phyloP scores from a whole-genome alignment of 1,140 invertebrate genomes.

The Andrena cerasifolii region DNA sequence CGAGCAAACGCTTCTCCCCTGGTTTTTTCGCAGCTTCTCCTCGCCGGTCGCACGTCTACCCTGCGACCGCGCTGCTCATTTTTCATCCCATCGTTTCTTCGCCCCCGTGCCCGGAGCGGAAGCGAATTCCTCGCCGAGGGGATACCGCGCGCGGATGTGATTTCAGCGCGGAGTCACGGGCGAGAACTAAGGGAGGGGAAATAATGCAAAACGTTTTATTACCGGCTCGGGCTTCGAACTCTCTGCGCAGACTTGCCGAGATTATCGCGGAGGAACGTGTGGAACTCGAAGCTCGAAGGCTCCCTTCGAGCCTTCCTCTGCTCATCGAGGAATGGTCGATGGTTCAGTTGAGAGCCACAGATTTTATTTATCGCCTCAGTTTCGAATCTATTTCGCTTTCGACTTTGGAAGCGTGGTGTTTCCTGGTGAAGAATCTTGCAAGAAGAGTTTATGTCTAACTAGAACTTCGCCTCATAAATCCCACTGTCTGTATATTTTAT shows the following conservation, averaged over 20 bases:
- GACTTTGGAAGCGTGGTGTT: not conserved
- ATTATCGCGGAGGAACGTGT: constrained; percentile 3
- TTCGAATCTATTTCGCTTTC: no score
- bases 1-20: constrained; percentile 30
- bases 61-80: not conserved
- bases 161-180: not conserved
- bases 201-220: constrained; percentile 15
- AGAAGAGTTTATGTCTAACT: no score
- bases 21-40: constrained; percentile 48
- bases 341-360: not conserved
- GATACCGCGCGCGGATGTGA: constrained; percentile 7
- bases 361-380: no score
- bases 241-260: not conserved
- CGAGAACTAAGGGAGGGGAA: not conserved
- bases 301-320: not conserved
- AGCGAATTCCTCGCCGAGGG: constrained; percentile 13
- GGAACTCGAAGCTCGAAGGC: not conserved
- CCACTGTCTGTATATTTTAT: no score
- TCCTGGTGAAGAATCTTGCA: no score
- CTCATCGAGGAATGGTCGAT: not conserved
- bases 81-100: constrained; percentile 21
- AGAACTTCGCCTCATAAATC: no score
- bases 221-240: constrained; percentile 1
- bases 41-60: not conserved
- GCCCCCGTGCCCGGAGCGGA: not conserved